phyloP scores from a whole-genome alignment of 2,797 vertebrate species.

The Melanotaenia parkinsoni region DNA sequence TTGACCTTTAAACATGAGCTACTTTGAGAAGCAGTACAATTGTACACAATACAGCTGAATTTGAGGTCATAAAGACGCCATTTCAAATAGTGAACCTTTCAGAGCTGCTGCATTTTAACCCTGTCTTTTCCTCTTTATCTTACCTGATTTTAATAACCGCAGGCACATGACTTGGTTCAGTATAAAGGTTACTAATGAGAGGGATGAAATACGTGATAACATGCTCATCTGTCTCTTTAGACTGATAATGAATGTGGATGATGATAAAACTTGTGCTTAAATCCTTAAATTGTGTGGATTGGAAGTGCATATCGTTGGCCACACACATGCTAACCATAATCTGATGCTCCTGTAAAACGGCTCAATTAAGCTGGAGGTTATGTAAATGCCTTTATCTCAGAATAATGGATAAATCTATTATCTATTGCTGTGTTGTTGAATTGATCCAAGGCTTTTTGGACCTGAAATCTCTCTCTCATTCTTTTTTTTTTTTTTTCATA shows the following conservation, averaged over 20 bases:
- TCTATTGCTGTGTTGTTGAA: not conserved
- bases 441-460: slow-evolving; percentile 21
- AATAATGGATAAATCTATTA: slow-evolving; percentile 16
- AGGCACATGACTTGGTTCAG: slow-evolving; percentile 36
- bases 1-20: slow-evolving; percentile 34
- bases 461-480: slow-evolving; percentile 2
- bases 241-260: slow-evolving; percentile 43
- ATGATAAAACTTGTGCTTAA: not conserved
- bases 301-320: slow-evolving; percentile 7
- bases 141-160: slow-evolving; percentile 61
- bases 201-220: slow-evolving; percentile 58
- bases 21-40: slow-evolving; percentile 34
- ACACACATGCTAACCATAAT: not conserved
- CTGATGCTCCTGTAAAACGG: slow-evolving; percentile 6
- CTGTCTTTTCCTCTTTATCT: slow-evolving; percentile 38
- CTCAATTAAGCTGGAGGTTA: slow-evolving; percentile 28
- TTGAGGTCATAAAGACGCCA: slow-evolving; percentile 16
- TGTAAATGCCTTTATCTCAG: slow-evolving; percentile 31
- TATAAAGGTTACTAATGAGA: slow-evolving; percentile 52
- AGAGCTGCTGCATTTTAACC: slow-evolving; percentile 41
- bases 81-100: slow-evolving; percentile 42
- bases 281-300: slow-evolving; percentile 7
- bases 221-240: slow-evolving; percentile 46
- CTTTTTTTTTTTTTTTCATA: slow-evolving; percentile 5
- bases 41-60: not conserved